Evolutionary conservation across 1,140 invertebrate genomes (phyloP), one percentile per base, ranked within the genome.

Genomic region (Coenobita brevimanus): DNA sequence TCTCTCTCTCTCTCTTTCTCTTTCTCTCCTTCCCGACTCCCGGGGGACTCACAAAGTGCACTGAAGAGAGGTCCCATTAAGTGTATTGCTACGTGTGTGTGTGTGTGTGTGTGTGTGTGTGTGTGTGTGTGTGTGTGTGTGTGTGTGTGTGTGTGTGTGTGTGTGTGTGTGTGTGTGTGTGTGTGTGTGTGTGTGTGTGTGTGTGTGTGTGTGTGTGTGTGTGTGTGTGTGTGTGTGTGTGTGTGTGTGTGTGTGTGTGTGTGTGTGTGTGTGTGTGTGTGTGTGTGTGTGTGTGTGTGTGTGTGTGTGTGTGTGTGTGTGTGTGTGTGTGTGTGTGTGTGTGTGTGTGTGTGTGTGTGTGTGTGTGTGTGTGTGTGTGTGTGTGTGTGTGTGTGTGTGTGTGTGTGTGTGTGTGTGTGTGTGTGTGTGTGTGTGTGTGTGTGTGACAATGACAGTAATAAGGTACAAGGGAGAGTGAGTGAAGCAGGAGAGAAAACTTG

Each of bases 121-220:
- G 78, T 80, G 78, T 80, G 78, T 80, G 78, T 80, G 78, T 80
- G 78, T 80, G 78, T 80, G 78, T 80, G 78, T 80, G 78, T 80
- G 30, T 50, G 78, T 50, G 78, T 43, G 41, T 43, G 30, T 43
- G 41, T 80, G 41, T 80, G 78, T 80, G 30, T 80, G 78, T 33
- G 78, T 80, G 30, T 80, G 33, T 80, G 78, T 46, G 38, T 46
- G 78, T 80, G 33, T 73, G 69, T 36, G 69, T 73, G n/a, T 73
- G 69, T 73, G 69, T 73, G 64, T 67, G 30, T 67, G n/a, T n/a
- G n/a, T 6, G n/a, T n/a, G 4, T 67, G 6, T 6, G n/a, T 6
- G 6, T 67, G n/a, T 6, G 30, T 50, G 46, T 8, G 46, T 50
- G 46, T 50, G 6, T 17, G 6, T 50, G 46, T 67, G 46, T 46